Percentiles rank a stretch among this genome's conserved stretches.
Conservation (phyloP, 2,888 invertebrate genomes). For the Drosophila histrio region DNA sequence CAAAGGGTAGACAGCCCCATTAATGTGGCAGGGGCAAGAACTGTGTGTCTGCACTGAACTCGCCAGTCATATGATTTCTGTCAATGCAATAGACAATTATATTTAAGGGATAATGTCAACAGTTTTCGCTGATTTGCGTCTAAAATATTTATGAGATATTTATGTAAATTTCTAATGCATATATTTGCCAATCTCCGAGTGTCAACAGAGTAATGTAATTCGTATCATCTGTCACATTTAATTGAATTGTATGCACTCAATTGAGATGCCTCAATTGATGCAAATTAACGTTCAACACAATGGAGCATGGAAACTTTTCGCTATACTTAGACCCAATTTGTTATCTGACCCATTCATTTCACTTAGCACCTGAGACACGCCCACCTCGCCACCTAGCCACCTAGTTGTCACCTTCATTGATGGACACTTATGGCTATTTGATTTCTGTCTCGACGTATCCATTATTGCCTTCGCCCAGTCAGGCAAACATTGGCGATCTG, state of each 20-base stretch:
- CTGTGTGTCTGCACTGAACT: not conserved
- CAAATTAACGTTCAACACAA: constrained; percentile 41
- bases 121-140: constrained; percentile 6
- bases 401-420: constrained; percentile 22
- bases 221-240: constrained; percentile 39
- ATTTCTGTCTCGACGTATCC: constrained; percentile 15
- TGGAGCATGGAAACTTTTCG: constrained; percentile 43
- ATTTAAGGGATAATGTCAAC: constrained; percentile 18
- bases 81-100: constrained; percentile 1
- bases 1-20: constrained; percentile 15
- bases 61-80: constrained; percentile 11
- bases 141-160: constrained; percentile 22
- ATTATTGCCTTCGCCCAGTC: constrained; percentile 13
- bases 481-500: constrained; percentile 18
- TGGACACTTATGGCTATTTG: constrained; percentile 20
- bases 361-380: constrained; percentile 24
- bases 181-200: constrained; percentile 40
- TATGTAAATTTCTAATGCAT: constrained; percentile 35
- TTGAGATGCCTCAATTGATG: constrained; percentile 49
- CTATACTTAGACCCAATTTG: constrained; percentile 16
- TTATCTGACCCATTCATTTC: constrained; percentile 11
- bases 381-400: too few species aligned
- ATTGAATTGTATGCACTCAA: constrained; percentile 60
- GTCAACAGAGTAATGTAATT: constrained; percentile 6
- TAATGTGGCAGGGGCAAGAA: constrained; percentile 3